Evolutionary conservation across 2,113 vertebrate genomes (phyloP).

Genomic region (Catharus minimus): DNA sequence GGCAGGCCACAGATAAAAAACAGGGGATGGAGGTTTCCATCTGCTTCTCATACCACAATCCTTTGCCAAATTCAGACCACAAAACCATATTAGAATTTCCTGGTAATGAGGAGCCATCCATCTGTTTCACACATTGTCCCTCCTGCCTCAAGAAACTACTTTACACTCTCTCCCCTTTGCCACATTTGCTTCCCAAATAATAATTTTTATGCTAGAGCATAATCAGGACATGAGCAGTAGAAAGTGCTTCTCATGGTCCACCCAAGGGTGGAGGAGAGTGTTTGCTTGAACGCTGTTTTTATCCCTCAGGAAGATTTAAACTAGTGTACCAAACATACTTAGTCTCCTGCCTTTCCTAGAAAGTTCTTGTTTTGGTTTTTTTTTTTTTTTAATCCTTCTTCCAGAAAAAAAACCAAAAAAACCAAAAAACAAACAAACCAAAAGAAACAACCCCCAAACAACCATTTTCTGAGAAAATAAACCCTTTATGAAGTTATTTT

Average conservation of each 20-base stretch:
- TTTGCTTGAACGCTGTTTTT: not conserved
- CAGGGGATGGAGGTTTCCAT: not conserved
- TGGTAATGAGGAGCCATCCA: not conserved
- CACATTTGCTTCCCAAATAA: not conserved
- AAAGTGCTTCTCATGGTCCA: not conserved
- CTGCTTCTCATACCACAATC: not conserved
- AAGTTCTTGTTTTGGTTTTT: not conserved
- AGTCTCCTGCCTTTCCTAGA: not conserved
- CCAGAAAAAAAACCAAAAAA: not conserved
- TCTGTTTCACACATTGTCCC: not conserved
- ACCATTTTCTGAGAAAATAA: not conserved
- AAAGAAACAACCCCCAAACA: not conserved
- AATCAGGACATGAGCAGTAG: not conserved
- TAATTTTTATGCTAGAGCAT: not conserved
- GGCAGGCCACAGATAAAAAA: not conserved
- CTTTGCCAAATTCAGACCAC: not conserved
- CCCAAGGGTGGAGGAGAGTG: not conserved
- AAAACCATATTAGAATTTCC: not conserved
- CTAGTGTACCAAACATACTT: not conserved
- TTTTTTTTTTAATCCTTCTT: not conserved
- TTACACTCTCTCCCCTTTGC: not conserved
- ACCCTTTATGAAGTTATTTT: not conserved
- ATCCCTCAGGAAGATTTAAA: not conserved
- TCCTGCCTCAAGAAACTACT: not conserved
- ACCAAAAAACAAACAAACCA: not conserved